A percentile compares a stretch with the other conserved stretches of the same genome.
These are phyloP conservation scores for Stenopsyche tienmushanensis DNA, from an alignment of 1,140 invertebrate genomes.

Conservation along the genomic window DNA sequence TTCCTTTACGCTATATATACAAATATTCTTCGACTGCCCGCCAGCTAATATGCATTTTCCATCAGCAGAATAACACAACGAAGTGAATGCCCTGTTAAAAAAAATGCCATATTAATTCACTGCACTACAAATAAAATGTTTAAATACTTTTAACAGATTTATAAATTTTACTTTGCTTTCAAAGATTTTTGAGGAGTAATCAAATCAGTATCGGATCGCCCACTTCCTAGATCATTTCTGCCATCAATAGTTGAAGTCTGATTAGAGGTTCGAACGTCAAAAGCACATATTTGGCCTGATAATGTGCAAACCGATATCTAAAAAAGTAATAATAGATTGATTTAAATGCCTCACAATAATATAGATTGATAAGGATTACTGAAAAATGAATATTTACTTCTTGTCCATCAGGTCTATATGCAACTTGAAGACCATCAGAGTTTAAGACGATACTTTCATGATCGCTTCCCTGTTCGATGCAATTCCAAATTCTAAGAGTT, in stretches of 20 bases:
- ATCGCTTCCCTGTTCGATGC: constrained; percentile 72
- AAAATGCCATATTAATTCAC: neutral
- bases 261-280: constrained; percentile 68
- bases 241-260: constrained; percentile 85
- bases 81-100: constrained; percentile 79
- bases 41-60: constrained; percentile 85
- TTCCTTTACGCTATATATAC: constrained; percentile 85
- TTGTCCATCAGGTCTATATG: constrained; percentile 84
- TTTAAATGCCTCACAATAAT: neutral
- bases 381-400: constrained; percentile 60
- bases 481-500: constrained; percentile 89
- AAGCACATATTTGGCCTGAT: constrained; percentile 86
- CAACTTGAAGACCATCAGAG: constrained; percentile 81
- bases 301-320: constrained; percentile 86
- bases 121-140: no score
- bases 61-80: constrained; percentile 90
- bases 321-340: constrained; percentile 17
- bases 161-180: constrained; percentile 75
- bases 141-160: no score
- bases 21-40: constrained; percentile 91
- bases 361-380: neutral
- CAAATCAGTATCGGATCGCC: constrained; percentile 78
- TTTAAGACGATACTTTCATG: constrained; percentile 80
- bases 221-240: constrained; percentile 82
- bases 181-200: constrained; percentile 84